Percentiles rank a stretch among this genome's conserved stretches.
phyloP scores from a whole-genome alignment of 2,888 invertebrate species.

The Pandemis corylana region DNA sequence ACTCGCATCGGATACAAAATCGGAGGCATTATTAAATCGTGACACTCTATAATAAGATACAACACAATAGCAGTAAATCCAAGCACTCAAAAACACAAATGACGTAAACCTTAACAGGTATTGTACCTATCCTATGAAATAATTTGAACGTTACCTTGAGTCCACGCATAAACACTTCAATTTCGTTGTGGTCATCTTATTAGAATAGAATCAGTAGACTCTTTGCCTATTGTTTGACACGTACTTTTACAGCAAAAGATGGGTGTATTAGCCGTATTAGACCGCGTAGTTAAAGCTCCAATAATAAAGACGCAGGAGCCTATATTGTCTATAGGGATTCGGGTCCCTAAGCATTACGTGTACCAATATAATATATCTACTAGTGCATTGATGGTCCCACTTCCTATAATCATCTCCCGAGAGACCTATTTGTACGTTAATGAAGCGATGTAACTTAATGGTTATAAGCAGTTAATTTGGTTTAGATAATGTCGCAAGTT shows the following conservation, averaged over 20 bases:
- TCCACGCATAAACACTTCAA: background rate
- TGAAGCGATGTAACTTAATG: background rate
- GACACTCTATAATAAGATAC: no score
- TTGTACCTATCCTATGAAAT: background rate
- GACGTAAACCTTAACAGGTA: background rate
- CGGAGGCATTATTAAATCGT: background rate
- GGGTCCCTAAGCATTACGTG: background rate
- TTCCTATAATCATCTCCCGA: background rate
- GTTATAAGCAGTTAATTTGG: background rate
- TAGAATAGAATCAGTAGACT: background rate
- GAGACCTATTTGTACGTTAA: background rate
- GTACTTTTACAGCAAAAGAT: background rate
- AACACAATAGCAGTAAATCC: background rate
- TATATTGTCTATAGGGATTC: background rate
- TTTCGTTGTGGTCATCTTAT: background rate
- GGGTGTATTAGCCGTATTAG: background rate
- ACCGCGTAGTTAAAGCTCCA: background rate
- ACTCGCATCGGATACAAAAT: no score
- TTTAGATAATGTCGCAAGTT: conserved; percentile 6
- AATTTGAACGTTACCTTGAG: background rate
- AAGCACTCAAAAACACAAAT: conserved; percentile 15
- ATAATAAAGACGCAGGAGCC: background rate
- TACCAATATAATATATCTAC: background rate
- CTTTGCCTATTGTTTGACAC: background rate
- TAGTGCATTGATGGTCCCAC: background rate